Conservation (phyloP, 1,140 invertebrate species). For the Drosophila orena region DNA sequence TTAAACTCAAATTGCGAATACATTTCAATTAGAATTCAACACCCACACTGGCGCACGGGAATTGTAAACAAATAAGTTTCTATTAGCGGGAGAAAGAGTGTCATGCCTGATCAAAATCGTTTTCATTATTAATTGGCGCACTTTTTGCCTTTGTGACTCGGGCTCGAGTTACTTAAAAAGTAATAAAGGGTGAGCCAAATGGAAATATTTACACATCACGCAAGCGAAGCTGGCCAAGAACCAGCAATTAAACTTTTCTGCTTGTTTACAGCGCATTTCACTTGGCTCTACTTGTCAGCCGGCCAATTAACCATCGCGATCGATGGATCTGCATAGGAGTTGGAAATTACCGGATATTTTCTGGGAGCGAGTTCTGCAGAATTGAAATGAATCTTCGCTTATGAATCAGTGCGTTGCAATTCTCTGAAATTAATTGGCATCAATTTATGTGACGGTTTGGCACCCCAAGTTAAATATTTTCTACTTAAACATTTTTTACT, state of each 20-base stretch:
- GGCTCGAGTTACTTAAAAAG: slow-evolving; percentile 56
- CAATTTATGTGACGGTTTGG: slow-evolving; percentile 11
- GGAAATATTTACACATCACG: slow-evolving; percentile 33
- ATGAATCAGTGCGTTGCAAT: slow-evolving; percentile 29
- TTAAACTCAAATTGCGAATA: slow-evolving; percentile 40
- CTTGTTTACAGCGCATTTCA: slow-evolving; percentile 55
- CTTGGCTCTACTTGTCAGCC: slow-evolving; percentile 6
- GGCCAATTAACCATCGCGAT: slow-evolving; percentile 6
- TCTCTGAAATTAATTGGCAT: slow-evolving; percentile 9
- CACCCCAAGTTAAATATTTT: not conserved
- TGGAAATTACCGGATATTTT: slow-evolving; percentile 32
- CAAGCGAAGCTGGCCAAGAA: slow-evolving; percentile 23
- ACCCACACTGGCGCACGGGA: slow-evolving; percentile 38
- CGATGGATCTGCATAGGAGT: slow-evolving; percentile 15
- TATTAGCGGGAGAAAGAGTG: slow-evolving; percentile 56
- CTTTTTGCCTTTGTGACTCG: slow-evolving; percentile 53
- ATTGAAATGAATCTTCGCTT: not conserved
- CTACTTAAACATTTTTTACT: too few species aligned
- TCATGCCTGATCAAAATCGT: slow-evolving; percentile 64
- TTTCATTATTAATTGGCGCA: slow-evolving; percentile 61
- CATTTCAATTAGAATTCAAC: slow-evolving; percentile 74
- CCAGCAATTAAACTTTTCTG: slow-evolving; percentile 50
- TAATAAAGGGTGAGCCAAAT: slow-evolving; percentile 44
- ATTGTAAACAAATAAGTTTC: slow-evolving; percentile 82
- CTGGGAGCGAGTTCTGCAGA: not conserved